Percentiles rank a stretch among this genome's conserved stretches.
phyloP scores from a whole-genome alignment of 1,140 invertebrate genomes.

The Heliconius eleuchia region DNA sequence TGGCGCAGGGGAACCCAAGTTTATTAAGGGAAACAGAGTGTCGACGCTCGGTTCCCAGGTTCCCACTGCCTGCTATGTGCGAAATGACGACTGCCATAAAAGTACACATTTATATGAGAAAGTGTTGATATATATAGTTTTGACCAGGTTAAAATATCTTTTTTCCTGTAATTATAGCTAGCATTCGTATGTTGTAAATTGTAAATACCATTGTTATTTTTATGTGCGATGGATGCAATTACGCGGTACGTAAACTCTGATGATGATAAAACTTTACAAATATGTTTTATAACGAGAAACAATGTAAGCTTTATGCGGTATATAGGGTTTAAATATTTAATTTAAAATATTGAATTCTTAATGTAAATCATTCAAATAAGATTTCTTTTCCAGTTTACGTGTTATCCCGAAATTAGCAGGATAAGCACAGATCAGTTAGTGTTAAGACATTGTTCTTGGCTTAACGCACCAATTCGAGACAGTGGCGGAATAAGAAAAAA shows the following conservation, averaged over 20 bases:
- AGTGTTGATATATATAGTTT: too few relatives aligned
- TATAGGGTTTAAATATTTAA: background rate
- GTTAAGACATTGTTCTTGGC: too few relatives aligned
- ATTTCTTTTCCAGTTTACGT: background rate
- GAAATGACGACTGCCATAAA: too few relatives aligned
- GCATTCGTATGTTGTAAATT: slow-evolving; percentile 1
- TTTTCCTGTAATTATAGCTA: background rate
- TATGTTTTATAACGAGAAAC: background rate
- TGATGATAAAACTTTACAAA: background rate
- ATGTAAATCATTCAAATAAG: background rate
- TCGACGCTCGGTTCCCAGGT: too few relatives aligned
- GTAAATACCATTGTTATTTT: background rate
- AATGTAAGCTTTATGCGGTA: background rate
- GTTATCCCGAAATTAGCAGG: too few relatives aligned
- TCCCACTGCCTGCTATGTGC: too few relatives aligned
- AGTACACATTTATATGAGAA: too few relatives aligned
- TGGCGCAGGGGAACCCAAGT: too few relatives aligned
- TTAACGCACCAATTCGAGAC: too few relatives aligned
- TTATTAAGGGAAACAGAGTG: too few relatives aligned
- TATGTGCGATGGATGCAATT: background rate
- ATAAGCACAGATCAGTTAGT: too few relatives aligned
- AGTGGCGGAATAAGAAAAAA: too few relatives aligned
- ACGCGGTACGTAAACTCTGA: slow-evolving; percentile 1
- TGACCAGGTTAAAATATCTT: background rate
- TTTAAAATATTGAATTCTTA: background rate